Evolutionary conservation across 2,797 vertebrate genomes (phyloP).

Genomic region (Gila robusta): DNA sequence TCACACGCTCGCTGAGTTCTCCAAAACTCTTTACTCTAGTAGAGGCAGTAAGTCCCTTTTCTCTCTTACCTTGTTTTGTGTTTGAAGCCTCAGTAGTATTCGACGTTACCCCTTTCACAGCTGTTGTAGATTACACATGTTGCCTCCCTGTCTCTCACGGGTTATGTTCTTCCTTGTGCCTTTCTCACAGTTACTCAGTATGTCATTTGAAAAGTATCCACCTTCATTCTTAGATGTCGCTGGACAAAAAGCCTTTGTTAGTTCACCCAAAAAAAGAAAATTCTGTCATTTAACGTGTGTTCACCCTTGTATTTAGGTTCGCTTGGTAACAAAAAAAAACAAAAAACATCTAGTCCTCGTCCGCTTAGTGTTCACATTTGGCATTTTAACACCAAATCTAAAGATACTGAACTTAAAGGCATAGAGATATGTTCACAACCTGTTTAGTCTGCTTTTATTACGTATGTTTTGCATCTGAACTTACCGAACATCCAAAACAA

Average conservation of each 20-base stretch:
- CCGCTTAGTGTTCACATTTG: too few species aligned
- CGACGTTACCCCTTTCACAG: constrained; percentile 62
- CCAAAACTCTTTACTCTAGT: constrained; percentile 41
- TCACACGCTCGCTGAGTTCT: constrained; percentile 31
- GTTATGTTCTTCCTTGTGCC: constrained; percentile 22
- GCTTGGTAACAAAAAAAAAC: too few species aligned
- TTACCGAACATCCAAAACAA: too few species aligned
- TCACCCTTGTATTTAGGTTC: too few species aligned
- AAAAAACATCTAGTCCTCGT: too few species aligned
- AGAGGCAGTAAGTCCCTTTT: constrained; percentile 51
- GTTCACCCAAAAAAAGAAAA: background rate
- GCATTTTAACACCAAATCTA: too few species aligned
- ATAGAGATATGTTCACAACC: too few species aligned
- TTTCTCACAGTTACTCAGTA: constrained; percentile 44
- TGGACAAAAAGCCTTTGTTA: background rate
- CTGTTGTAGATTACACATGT: constrained; percentile 60
- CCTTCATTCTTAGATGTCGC: background rate
- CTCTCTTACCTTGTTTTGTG: constrained; percentile 4
- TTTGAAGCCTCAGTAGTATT: constrained; percentile 48
- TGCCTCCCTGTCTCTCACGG: constrained; percentile 54
- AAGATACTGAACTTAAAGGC: too few species aligned
- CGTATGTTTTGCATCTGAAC: too few species aligned
- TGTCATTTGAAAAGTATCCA: background rate
- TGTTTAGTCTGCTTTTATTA: too few species aligned
- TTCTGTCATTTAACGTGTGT: background rate